Evolutionary conservation across 2,113 vertebrate genomes (phyloP).

Genomic region (Oryzias javanicus): DNA sequence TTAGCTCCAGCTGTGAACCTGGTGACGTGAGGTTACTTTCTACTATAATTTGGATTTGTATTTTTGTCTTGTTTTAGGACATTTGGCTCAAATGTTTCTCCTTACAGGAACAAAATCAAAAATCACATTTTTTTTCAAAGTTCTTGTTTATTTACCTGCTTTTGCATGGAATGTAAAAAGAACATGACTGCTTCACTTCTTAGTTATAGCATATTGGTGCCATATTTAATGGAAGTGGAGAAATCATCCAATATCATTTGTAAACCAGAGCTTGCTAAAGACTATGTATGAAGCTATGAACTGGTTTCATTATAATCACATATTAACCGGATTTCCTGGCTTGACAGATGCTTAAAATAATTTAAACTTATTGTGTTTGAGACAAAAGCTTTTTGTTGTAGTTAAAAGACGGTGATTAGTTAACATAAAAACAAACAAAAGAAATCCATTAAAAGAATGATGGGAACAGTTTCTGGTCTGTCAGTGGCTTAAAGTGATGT

Average conservation of each 20-base stretch:
- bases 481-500: constrained; percentile 8
- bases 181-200: too few species aligned
- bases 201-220: too few species aligned
- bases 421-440: not conserved
- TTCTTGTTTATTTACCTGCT: too few species aligned
- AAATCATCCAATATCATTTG: not conserved
- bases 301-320: constrained; percentile 14
- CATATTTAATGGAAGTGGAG: not conserved
- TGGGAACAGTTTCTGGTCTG: constrained; percentile 1
- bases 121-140: too few species aligned
- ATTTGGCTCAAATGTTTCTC: not conserved
- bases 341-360: not conserved
- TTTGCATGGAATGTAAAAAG: too few species aligned
- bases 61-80: constrained; percentile 2
- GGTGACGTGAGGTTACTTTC: constrained; percentile 1
- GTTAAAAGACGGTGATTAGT: too few species aligned
- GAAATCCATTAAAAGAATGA: not conserved
- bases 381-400: too few species aligned
- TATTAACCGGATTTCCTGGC: constrained; percentile 13
- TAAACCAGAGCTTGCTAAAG: constrained; percentile 6
- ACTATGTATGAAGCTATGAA: constrained; percentile 1
- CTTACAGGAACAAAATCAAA: too few species aligned
- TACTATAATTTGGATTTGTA: constrained; percentile 17
- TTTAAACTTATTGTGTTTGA: not conserved
- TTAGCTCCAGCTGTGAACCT: not conserved